Percentiles rank a stretch among this genome's conserved stretches.
These are phyloP conservation scores for Daktulosphaira vitifoliae DNA, from an alignment of 1,140 invertebrate genomes.

Conservation along the genomic window DNA sequence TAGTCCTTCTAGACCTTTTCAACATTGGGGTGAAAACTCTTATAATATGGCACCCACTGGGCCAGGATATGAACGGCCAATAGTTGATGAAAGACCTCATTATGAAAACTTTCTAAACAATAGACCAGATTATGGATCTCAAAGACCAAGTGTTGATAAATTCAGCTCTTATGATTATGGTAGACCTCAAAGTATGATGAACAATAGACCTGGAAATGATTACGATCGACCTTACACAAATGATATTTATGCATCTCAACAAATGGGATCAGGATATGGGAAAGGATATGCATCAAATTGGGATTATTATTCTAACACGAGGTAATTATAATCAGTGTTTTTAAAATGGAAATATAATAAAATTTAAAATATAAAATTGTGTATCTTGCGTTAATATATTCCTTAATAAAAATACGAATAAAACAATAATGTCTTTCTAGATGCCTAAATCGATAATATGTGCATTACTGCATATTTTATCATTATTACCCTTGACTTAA, in stretches of 20 bases:
- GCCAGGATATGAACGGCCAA: not conserved
- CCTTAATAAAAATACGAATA: no score
- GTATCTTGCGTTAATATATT: no score
- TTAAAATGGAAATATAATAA: no score
- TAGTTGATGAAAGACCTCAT: not conserved
- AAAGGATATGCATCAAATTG: constrained; percentile 30
- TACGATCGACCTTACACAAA: not conserved
- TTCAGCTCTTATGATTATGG: not conserved
- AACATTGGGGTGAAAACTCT: constrained; percentile 17
- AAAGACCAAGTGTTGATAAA: not conserved
- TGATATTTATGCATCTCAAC: constrained; percentile 1
- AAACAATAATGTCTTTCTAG: not conserved
- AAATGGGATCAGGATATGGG: not conserved
- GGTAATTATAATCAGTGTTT: not conserved
- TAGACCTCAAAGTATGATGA: not conserved
- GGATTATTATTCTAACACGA: constrained; percentile 24
- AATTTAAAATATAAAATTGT: no score
- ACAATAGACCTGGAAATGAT: not conserved
- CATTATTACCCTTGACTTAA: constrained; percentile 17
- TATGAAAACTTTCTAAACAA: not conserved
- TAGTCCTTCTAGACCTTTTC: not conserved
- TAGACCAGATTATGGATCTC: not conserved
- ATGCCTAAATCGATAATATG: constrained; percentile 1
- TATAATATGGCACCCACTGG: not conserved
- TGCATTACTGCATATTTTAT: not conserved